A percentile compares a stretch with the other conserved stretches of the same genome.
phyloP scores from a whole-genome alignment of 2,888 invertebrate genomes.

The Unio delphinus region DNA sequence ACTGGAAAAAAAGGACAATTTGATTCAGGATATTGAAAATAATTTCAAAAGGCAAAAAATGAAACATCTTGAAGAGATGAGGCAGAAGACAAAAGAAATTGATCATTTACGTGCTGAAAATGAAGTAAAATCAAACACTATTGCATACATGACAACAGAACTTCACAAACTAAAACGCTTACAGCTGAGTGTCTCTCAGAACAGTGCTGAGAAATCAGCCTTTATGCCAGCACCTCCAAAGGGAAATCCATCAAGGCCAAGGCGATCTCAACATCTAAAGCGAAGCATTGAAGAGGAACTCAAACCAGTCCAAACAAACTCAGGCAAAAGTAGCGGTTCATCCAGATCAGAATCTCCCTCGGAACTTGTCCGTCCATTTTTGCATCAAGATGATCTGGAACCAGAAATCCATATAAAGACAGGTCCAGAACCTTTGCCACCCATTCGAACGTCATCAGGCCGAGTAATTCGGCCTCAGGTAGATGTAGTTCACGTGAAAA shows the following conservation, averaged over 20 bases:
- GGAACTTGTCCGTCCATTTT: constrained; percentile 48
- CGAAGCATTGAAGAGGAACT: constrained; percentile 24
- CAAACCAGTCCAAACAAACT: constrained; percentile 33
- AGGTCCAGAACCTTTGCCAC: constrained; percentile 38
- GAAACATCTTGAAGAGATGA: constrained; percentile 55
- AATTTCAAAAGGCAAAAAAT: constrained; percentile 55
- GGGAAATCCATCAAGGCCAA: constrained; percentile 36
- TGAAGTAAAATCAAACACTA: constrained; percentile 61
- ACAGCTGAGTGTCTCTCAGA: constrained; percentile 21
- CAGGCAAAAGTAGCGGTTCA: constrained; percentile 39
- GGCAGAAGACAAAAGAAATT: constrained; percentile 45
- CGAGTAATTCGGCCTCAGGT: constrained; percentile 30
- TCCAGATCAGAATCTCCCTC: constrained; percentile 51
- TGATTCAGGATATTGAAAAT: constrained; percentile 51
- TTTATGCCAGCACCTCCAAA: constrained; percentile 45
- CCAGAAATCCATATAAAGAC: constrained; percentile 31
- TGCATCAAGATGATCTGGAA: constrained; percentile 35
- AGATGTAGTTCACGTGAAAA: constrained; percentile 46
- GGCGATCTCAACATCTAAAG: constrained; percentile 30
- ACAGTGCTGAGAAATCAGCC: constrained; percentile 18
- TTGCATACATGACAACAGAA: constrained; percentile 63
- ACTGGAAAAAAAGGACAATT: constrained; percentile 50
- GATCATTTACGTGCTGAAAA: constrained; percentile 56
- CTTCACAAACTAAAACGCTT: constrained; percentile 54
- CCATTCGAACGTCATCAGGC: constrained; percentile 43